A percentile compares a stretch with the other conserved stretches of the same genome.
Conservation (phyloP, 2,888 invertebrate genomes). For the Callosobruchus maculatus region DNA sequence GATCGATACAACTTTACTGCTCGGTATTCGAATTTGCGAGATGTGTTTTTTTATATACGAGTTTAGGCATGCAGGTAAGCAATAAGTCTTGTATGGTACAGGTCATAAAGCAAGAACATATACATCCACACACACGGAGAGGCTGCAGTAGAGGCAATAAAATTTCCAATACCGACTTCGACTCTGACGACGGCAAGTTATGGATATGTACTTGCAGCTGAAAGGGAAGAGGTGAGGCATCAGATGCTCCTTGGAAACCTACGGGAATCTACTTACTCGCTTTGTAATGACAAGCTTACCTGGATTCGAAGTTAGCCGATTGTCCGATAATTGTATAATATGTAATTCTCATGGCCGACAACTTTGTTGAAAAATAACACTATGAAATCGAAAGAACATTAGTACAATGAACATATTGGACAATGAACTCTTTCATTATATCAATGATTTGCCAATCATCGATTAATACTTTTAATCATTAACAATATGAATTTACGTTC, state of each 20-base stretch:
- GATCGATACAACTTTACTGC: not conserved
- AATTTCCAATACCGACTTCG: not conserved
- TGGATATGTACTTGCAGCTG: not conserved
- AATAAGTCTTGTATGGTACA: slow-evolving; percentile 24
- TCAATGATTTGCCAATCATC: too few relatives aligned
- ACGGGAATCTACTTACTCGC: too few relatives aligned
- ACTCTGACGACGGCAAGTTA: not conserved
- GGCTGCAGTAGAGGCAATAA: not conserved
- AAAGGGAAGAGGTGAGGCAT: not conserved
- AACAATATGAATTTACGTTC: too few relatives aligned
- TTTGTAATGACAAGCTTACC: not conserved
- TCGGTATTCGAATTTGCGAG: not conserved
- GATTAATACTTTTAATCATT: too few relatives aligned
- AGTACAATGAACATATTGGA: too few relatives aligned
- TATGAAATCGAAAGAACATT: too few relatives aligned
- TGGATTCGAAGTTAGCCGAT: too few relatives aligned
- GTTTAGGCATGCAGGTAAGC: slow-evolving; percentile 11
- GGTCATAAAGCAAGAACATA: slow-evolving; percentile 23
- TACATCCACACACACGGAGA: not conserved
- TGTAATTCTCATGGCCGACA: too few relatives aligned
- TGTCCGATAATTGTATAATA: too few relatives aligned
- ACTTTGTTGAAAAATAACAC: too few relatives aligned
- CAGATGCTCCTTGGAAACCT: not conserved
- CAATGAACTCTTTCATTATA: too few relatives aligned
- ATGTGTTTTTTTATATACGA: not conserved